Conservation (phyloP, 2,113 vertebrate species). For the Zosterops japonicus region DNA sequence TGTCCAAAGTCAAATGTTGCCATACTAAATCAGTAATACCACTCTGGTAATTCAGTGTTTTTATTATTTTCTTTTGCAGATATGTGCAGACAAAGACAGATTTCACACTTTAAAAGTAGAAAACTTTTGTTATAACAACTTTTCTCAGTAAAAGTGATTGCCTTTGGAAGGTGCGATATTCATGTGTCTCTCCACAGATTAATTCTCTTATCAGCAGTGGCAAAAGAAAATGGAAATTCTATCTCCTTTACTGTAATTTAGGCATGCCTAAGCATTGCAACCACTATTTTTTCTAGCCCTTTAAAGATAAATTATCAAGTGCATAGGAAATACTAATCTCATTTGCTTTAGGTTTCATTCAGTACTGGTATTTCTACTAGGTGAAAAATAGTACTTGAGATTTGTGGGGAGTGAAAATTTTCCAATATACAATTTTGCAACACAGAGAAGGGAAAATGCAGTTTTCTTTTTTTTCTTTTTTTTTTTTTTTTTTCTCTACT, state of each 20-base stretch:
- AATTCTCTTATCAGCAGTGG: neutral
- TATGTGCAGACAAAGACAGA: neutral
- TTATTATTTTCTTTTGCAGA: neutral
- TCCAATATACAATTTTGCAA: neutral
- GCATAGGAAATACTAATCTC: neutral
- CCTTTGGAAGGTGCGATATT: slow-evolving; percentile 40
- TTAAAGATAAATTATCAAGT: neutral
- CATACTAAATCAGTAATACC: neutral
- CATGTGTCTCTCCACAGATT: slow-evolving; percentile 7
- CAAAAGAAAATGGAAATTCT: neutral
- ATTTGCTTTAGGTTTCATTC: neutral
- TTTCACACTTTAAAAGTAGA: slow-evolving; percentile 29
- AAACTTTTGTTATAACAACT: slow-evolving; percentile 44
- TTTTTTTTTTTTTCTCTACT: neutral
- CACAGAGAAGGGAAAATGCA: neutral
- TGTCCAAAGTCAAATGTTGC: neutral
- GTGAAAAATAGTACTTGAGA: neutral
- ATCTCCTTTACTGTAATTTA: neutral
- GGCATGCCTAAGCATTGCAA: neutral
- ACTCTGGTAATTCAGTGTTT: neutral
- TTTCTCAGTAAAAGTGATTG: slow-evolving; percentile 16
- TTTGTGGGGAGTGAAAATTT: neutral
- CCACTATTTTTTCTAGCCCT: neutral
- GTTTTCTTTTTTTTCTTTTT: neutral
- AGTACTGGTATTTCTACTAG: neutral